Base-by-base conservation (phyloP, 2,113 vertebrate species). In the Notothenia rossii region DNA sequence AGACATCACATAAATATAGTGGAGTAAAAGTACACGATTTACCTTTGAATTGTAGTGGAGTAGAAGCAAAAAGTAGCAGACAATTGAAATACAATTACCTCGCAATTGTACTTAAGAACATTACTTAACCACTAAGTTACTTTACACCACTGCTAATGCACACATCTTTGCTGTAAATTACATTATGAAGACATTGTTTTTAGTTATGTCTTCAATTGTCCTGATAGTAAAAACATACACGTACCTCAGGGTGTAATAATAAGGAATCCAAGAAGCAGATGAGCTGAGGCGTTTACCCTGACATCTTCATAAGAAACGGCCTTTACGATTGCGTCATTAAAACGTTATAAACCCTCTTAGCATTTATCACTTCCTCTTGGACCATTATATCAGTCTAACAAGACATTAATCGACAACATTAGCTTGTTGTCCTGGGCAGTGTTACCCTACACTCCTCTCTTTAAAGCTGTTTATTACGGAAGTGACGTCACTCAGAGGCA, bases 401-500 rank as follows among this genome's bases (percentile, higher is more conserved):
- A 14, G n/a, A 54, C 46, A 60, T 29, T 13, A 43, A 59, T 15
- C 40, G 14, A 15, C 12, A 49, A 48, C 53, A 77, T 71, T 18
- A 46, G 22, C 40, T 63, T 20, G 17, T 1, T 5, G 50, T 15
- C 10, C 6, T 56, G 36, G n/a, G 9, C 67, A 68, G 29, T 66
- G 51, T 75, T 86, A 29, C 40, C 60, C 40, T 53, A 20, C 13
- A 65, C 20, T 33, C 22, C 53, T 58, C 40, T 58, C 15, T 14
- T 20, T 45, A 10, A 2, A 50, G 55, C 36, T 20, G 87, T 93
- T 92, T 91, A 88, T 84, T 77, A 64, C 87, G 93, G 93, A 94
- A 86, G 80, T 89, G 87, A 83, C 33, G 88, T 91, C 73, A 72
- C 50, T 9, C 3, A 0, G 0, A 0, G 2, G 88, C 40, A 48